These are phyloP conservation scores for Sesamia inferens DNA, from an alignment of 2,888 invertebrate species.

Conservation along the genomic window DNA sequence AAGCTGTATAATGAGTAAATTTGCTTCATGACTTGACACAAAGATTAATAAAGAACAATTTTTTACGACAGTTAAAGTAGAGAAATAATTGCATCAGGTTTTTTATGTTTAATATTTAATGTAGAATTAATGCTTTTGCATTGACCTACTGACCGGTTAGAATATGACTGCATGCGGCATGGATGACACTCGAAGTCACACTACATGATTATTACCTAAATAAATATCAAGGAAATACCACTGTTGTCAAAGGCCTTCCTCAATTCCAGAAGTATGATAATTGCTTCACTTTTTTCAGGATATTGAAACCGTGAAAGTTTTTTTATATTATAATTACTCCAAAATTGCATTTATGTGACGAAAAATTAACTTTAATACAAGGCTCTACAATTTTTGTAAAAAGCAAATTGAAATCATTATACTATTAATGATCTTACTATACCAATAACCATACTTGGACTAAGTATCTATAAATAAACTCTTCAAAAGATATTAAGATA, in stretches of 20 bases:
- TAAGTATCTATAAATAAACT: not conserved
- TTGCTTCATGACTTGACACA: not conserved
- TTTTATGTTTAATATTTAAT: slow-evolving; percentile 15
- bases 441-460: not conserved
- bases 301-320: not conserved
- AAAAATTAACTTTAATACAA: not conserved
- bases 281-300: not conserved
- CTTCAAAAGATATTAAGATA: not conserved
- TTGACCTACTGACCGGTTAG: slow-evolving; percentile 36
- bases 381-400: not conserved
- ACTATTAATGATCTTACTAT: slow-evolving; percentile 5
- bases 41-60: slow-evolving; percentile 2
- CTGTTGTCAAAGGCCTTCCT: slow-evolving; percentile 22
- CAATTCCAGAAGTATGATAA: slow-evolving; percentile 14
- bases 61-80: slow-evolving; percentile 6
- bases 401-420: not conserved
- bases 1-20: not conserved
- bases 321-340: not conserved
- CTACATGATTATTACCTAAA: slow-evolving; percentile 10
- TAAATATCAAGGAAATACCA: not conserved
- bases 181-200: not conserved
- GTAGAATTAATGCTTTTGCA: slow-evolving; percentile 20
- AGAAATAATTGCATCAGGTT: slow-evolving; percentile 28
- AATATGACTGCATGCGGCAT: not conserved
- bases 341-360: not conserved